Evolutionary conservation across 1,140 invertebrate species (phyloP).

Genomic region (Pseudachorutes palmiensis): DNA sequence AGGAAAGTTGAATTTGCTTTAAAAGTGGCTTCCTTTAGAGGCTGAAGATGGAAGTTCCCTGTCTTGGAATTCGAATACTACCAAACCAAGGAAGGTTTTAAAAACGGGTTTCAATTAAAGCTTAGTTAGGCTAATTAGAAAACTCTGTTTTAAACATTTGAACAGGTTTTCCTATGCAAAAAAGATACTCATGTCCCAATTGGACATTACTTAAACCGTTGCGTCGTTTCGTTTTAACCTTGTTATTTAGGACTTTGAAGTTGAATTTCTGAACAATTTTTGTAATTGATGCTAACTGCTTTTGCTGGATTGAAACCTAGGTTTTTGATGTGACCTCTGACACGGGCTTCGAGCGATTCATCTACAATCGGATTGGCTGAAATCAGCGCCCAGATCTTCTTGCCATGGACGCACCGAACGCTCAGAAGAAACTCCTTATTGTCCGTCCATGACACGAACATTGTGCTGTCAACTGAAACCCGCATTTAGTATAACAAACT

Average conservation of each 20-base stretch:
- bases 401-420: neutral
- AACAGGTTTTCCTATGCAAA: no score
- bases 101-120: neutral
- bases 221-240: neutral
- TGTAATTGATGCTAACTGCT: neutral
- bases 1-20: no score
- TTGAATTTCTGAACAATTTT: neutral
- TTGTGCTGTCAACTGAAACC: neutral
- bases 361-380: neutral
- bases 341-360: neutral
- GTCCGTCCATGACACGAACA: neutral
- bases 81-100: neutral
- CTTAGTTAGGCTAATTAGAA: no score
- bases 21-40: no score
- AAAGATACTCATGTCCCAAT: no score
- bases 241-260: neutral
- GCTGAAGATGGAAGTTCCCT: no score
- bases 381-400: neutral
- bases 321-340: neutral
- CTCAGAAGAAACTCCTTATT: neutral
- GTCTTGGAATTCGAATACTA: no score
- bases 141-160: no score
- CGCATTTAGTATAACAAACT: neutral
- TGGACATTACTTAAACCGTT: no score
- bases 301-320: neutral